Percentiles rank a stretch among this genome's conserved stretches.
Conservation (phyloP, 2,797 vertebrate species). For the Lagorchestes hirsutus region DNA sequence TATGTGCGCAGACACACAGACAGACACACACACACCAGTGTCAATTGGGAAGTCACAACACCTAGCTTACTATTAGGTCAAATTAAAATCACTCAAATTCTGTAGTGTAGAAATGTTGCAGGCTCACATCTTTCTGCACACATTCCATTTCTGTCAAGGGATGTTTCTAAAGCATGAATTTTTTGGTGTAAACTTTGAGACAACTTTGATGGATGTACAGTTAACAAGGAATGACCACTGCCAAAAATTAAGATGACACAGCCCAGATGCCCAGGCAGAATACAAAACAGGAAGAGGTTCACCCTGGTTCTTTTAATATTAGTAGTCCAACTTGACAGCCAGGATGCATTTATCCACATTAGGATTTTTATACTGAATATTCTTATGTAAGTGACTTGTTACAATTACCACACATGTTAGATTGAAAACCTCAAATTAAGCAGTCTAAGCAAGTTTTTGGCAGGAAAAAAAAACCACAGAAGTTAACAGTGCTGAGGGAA, state of each 20-base stretch:
- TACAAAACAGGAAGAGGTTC: constrained; percentile 4
- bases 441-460: constrained; percentile 69
- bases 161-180: not conserved
- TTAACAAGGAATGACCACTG: not conserved
- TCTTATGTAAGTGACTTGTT: not conserved
- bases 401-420: constrained; percentile 37
- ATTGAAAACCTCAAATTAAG: constrained; percentile 57
- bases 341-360: constrained; percentile 32
- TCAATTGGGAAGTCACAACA: constrained; percentile 34
- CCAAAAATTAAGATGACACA: not conserved
- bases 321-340: constrained; percentile 50
- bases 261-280: not conserved
- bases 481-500: constrained; percentile 46
- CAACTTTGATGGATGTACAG: not conserved
- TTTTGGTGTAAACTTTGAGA: not conserved
- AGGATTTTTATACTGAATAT: constrained; percentile 31
- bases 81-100: not conserved
- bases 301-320: constrained; percentile 52
- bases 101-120: not conserved
- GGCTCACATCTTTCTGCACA: constrained; percentile 33
- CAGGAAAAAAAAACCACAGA: constrained; percentile 67
- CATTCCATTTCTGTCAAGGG: not conserved
- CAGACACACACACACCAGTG: not conserved
- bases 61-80: not conserved
- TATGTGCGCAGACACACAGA: too few species aligned